Evolutionary conservation across 2,888 invertebrate genomes (phyloP), one percentile per base, ranked within the genome.

Genomic region (Caenorhabditis sp.): DNA sequence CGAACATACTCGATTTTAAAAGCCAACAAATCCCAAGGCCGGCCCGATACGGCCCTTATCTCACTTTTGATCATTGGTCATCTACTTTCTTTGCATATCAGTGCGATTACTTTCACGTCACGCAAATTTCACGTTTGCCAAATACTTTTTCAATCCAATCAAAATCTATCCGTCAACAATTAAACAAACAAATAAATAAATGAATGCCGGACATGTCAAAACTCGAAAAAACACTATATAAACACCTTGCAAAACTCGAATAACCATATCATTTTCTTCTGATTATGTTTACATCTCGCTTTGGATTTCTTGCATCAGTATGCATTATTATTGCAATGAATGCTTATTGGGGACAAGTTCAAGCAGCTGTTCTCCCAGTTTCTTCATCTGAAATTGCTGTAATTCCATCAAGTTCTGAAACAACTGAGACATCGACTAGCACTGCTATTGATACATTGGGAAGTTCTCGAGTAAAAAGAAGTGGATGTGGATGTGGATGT

Each of bases 401-500:
- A 8, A 21, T 53, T 20, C 10, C 53, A 8, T 8, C n/a, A 53
- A 8, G 7, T 21, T 2, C 5, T 10, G 23, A 49, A 49, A 59
- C 69, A 4, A n/a, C 63, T 52, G 49, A 57, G 20, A n/a, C 59
- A 17, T 36, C 70, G 25, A 21, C 59, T 31, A 70, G 66, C 4
- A 72, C 71, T 21, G 59, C 63, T 26, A 64, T 72, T 52, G 64
- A 64, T 53, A 72, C 71, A 25, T 61, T 72, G 25, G 71, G 71
- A 60, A 63, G 60, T 31, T 72, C 71, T n/a, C 20, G 71, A 61
- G 67, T 72, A 5, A 72, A 72, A 17, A 63, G 71, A 67, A 59
- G 67, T 59, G 71, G 71, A 58, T 67, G 71, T 27, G 70, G 70
- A 56, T 71, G 71, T 57, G 71, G 71, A 67, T 71, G 71, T 36